Percentiles rank a stretch among this genome's conserved stretches.
Evolutionary conservation across 2,888 invertebrate species (phyloP).

Genomic region (Epistrophe eligans): DNA sequence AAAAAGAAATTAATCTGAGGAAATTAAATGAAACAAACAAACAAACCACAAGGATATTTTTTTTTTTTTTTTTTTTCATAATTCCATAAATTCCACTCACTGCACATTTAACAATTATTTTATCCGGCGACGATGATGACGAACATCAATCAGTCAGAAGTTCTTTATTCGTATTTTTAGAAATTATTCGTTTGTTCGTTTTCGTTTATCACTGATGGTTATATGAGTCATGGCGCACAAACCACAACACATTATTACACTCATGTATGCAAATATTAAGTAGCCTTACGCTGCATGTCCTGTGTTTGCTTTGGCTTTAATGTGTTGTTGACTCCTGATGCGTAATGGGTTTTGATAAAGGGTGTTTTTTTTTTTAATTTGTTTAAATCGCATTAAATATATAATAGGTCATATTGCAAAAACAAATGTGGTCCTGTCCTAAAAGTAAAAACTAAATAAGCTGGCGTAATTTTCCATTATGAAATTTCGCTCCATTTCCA

Average conservation of each 20-base stretch:
- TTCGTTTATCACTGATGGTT: slow-evolving; percentile 11
- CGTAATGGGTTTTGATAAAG: background rate
- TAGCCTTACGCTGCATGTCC: slow-evolving; percentile 14
- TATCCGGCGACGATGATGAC: background rate
- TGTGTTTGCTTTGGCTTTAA: slow-evolving; percentile 11
- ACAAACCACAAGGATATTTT: slow-evolving; percentile 28
- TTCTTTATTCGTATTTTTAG: slow-evolving; percentile 13
- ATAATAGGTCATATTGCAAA: too few species aligned
- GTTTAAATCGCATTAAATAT: background rate
- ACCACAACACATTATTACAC: slow-evolving; percentile 15
- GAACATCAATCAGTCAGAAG: slow-evolving; percentile 43
- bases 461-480: too few species aligned
- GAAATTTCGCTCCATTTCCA: too few species aligned
- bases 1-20: slow-evolving; percentile 1
- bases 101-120: slow-evolving; percentile 28
- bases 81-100: slow-evolving; percentile 38
- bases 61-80: slow-evolving; percentile 28
- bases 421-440: too few species aligned
- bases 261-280: slow-evolving; percentile 8
- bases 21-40: background rate
- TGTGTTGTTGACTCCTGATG: background rate
- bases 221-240: slow-evolving; percentile 12
- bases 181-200: background rate
- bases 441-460: too few species aligned
- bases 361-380: slow-evolving; percentile 15